Evolutionary conservation across 2,888 invertebrate species (phyloP), one percentile per base, ranked within the genome.

Genomic region (Suillia variegata): DNA sequence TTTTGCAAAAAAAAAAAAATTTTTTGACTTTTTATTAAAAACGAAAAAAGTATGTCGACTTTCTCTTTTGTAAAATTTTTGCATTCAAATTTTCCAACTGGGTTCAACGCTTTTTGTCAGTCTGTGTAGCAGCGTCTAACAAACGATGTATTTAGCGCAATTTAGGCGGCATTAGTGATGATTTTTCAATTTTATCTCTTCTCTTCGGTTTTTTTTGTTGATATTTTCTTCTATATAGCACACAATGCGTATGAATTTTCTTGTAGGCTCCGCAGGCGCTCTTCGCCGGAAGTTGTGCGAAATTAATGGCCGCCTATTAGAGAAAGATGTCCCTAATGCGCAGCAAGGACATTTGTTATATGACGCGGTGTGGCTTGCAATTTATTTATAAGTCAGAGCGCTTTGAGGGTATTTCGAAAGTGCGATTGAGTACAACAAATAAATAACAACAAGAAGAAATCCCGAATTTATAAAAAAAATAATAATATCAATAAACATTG

Each of bases 111-210:
- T n/a, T 8, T 38, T 8, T 38, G 8, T 38, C 15, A 45, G 18
- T 38, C 3, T 38, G 38, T 38, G 38, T 38, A n/a, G 6, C 10
- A 45, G 45, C 20, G 45, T 4, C 3, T 45, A 45, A 45, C 45
- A 45, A 52, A 53, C 22, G 24, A 38, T 20, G 53, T 53, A 34
- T 15, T 38, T 53, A 22, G 38, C 53, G 34, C 42, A 53, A 53
- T 53, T 53, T 38, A 38, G 10, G 2, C 20, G 53, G 53, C n/a
- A 53, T 53, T 53, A 53, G 42, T 50, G 50, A 15, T 26, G 24
- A 50, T 50, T 50, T 24, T 42, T 54, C 42, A 38, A 22, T 42
- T 38, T 55, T 47, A 20, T 34, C 34, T 33, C 21, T 47, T 26
- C 47, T 22, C 22, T 45, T 15, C 20, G 54, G n/a, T n/a, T n/a